Base-by-base conservation (phyloP, 2,888 invertebrate species). In the Pharmacophagus antenor region DNA sequence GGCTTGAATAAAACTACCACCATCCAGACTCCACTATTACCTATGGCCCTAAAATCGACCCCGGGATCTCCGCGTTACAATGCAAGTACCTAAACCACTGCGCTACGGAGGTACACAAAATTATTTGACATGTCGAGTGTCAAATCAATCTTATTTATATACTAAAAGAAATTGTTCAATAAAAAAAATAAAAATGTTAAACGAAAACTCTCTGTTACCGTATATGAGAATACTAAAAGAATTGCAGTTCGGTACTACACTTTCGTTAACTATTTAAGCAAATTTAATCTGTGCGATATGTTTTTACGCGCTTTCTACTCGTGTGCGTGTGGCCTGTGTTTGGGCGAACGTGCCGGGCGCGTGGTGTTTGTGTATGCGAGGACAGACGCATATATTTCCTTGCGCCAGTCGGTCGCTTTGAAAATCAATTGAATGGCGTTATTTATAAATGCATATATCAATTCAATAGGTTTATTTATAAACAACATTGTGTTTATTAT, bases 221-320 rank as follows among this genome's bases (percentile, higher is more conserved):
- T 48, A 27, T 10, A 4, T 41, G 25, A 15, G 27, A 44, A 59
- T 59, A 54, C 23, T 3, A 55, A 50, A 23, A 48, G 22, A 15
- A 22, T 10, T 23, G 31, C 31, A 15, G 41, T 46, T 54, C 15
- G 12, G 47, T 52, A 62, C 47, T 64, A 57, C 66, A 70, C 71
- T 75, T 73, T 74, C 73, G 65, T 69, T 67, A 50, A 61, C 68
- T 70, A 60, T 69, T 73, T 71, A 74, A 71, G 69, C 73, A 74
- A 73, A 72, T 73, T 70, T 70, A 73, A 74, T 73, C 72, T 65
- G 64, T 65, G 62, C 67, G 65, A 66, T 67, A 10, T 66, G 71
- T 73, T 74, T 75, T 74, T 74, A 71, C 74, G 70, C 70, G 72
- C 74, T 74, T 76, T 74, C 75, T 76, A 73, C 66, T 70, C 68